Conservation (phyloP, 1,140 invertebrate species). For the Nylanderia fulva region DNA sequence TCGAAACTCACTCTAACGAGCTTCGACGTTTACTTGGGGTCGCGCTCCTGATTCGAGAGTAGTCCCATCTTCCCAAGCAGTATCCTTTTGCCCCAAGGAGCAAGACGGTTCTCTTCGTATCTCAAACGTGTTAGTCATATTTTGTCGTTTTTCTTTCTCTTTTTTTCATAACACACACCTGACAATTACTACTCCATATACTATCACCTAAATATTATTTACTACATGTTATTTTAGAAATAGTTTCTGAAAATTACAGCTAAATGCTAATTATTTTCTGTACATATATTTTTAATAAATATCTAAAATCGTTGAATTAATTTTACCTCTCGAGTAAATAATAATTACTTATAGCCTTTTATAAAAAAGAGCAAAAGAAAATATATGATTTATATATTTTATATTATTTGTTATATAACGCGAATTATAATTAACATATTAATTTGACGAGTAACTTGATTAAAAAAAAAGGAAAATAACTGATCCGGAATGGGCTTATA, state of each 20-base stretch:
- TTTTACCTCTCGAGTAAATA: not conserved
- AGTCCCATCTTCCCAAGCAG: constrained; percentile 13
- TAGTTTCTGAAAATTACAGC: not conserved
- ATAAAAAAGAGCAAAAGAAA: not conserved
- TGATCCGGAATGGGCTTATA: not conserved
- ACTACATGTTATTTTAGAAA: not conserved
- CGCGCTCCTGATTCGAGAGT: constrained; percentile 59
- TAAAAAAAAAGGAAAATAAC: not conserved
- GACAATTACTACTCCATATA: not conserved
- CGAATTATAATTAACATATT: not conserved
- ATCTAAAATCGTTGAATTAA: not conserved
- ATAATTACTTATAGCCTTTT: not conserved
- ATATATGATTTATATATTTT: not conserved
- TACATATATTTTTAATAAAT: not conserved
- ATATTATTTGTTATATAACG: not conserved
- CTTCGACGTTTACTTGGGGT: constrained; percentile 80
- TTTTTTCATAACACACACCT: not conserved
- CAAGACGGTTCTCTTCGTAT: not conserved
- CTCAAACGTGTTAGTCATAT: not conserved
- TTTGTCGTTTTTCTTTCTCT: not conserved
- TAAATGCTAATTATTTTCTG: not conserved
- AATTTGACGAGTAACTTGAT: not conserved
- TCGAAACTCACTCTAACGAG: constrained; percentile 81
- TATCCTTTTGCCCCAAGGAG: constrained; percentile 3
- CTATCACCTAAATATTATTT: not conserved